Evolutionary conservation across 1,140 invertebrate species (phyloP).

Genomic region (Dreissena polymorpha): DNA sequence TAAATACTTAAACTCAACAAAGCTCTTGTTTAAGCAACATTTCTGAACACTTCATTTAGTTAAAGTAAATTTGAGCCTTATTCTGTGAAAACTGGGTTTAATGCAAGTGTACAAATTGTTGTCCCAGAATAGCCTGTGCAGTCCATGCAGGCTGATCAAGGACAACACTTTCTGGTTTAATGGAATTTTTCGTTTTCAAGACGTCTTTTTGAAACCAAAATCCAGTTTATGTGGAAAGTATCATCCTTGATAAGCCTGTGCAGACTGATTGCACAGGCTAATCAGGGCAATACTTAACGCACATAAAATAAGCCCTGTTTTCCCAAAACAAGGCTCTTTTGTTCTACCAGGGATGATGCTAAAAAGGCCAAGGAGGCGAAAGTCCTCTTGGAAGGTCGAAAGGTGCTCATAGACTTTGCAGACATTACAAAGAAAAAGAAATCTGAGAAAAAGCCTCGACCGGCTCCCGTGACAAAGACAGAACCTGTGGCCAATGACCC

Average conservation of each 20-base stretch:
- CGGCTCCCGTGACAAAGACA: neutral
- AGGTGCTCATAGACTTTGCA: conserved; percentile 58
- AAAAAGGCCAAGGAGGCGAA: conserved; percentile 61
- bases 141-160: no score
- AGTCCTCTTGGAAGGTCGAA: conserved; percentile 59
- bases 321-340: neutral
- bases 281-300: neutral
- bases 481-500: neutral
- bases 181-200: no score
- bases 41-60: no score
- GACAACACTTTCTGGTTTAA: no score
- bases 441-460: neutral
- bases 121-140: no score
- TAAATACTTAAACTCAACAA: no score
- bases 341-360: conserved; percentile 65
- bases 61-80: neutral
- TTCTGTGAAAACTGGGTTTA: no score
- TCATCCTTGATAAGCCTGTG: neutral
- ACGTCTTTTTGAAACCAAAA: neutral
- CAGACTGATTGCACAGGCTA: neutral
- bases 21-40: no score
- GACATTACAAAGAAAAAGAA: conserved; percentile 59
- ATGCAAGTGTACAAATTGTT: no score
- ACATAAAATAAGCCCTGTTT: neutral
- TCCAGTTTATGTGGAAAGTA: neutral